Conservation (phyloP, 2,888 invertebrate genomes). For the Synanthedon myopaeformis region DNA sequence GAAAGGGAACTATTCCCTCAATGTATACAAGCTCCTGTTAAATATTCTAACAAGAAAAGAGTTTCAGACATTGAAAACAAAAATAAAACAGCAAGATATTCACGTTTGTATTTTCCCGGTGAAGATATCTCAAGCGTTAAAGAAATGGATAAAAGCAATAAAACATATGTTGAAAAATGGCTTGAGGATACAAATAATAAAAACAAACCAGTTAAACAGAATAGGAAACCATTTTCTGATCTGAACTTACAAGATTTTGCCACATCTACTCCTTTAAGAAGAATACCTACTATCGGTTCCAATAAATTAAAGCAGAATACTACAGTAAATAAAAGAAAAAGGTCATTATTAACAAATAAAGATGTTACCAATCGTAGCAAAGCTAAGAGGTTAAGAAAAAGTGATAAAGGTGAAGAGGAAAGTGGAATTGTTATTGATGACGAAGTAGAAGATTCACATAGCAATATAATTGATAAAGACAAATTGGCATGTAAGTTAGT, state of each 20-base stretch:
- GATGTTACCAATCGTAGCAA: slow-evolving; percentile 3
- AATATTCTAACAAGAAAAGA: slow-evolving; percentile 53
- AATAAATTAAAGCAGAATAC: background rate
- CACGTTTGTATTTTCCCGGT: slow-evolving; percentile 26
- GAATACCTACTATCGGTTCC: slow-evolving; percentile 1
- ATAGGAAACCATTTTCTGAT: slow-evolving; percentile 42
- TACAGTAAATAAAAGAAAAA: slow-evolving; percentile 1
- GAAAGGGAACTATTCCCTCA: slow-evolving; percentile 56
- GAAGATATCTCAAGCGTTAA: slow-evolving; percentile 23
- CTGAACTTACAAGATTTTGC: slow-evolving; percentile 29
- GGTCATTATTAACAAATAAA: slow-evolving; percentile 1
- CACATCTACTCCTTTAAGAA: slow-evolving; percentile 2
- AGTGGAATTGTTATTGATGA: slow-evolving; percentile 44
- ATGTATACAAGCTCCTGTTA: slow-evolving; percentile 51
- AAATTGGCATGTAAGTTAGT: slow-evolving; percentile 40
- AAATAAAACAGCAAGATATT: slow-evolving; percentile 30
- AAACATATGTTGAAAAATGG: slow-evolving; percentile 44
- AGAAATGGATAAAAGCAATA: slow-evolving; percentile 33
- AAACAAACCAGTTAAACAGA: slow-evolving; percentile 9
- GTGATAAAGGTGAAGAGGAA: slow-evolving; percentile 25
- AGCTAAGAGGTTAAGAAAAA: slow-evolving; percentile 7
- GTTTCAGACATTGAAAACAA: slow-evolving; percentile 11
- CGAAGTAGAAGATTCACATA: slow-evolving; percentile 42
- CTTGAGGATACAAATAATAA: slow-evolving; percentile 19
- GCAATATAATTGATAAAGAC: slow-evolving; percentile 40